Evolutionary conservation across 2,113 vertebrate genomes (phyloP), one percentile per base, ranked within the genome.

Genomic region (Paratilapia polleni): DNA sequence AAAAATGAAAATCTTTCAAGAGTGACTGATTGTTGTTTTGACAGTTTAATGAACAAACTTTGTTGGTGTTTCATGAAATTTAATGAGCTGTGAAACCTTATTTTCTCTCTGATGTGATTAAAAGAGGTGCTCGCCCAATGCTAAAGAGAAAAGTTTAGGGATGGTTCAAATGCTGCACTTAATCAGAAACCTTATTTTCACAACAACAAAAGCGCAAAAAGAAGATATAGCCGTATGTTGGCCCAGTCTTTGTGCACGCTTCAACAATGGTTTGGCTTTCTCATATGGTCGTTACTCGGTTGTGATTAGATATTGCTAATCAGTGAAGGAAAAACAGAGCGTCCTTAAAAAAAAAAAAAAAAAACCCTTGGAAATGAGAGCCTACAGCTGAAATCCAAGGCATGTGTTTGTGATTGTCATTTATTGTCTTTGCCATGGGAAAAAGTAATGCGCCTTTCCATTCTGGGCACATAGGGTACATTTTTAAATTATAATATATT

Each of bases 341-440:
- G 43, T 77, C 87, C 85, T 92, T 70, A 89, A 75, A 86, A 79
- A n/a, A n/a, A n/a, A n/a, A n/a, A n/a, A n/a, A 31, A 74, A 82
- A 84, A 78, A 84, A 84, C 73, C 70, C 47, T 88, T 81, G 80
- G 90, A 93, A 94, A 93, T 88, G 38, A 87, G 85, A 94, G 90
- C 85, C 82, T 87, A 87, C 89, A 89, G 87, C 83, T 90, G 82
- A 91, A 94, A 94, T 94, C 93, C 91, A 58, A 28, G 57, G 79
- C 94, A 94, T 95, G 90, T 95, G 93, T 93, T 95, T 93, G 89
- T 93, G 90, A 94, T 94, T 94, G 90, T 92, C 89, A 91, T 94
- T 90, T 93, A 94, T 94, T 93, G 88, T 94, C 91, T 93, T 81
- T 90, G 87, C 64, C 87, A 90, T 94, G 92, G 91, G 94, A 94